These are phyloP conservation scores for Sisor rabdophorus DNA, from an alignment of 2,113 vertebrate genomes.

Conservation along the genomic window DNA sequence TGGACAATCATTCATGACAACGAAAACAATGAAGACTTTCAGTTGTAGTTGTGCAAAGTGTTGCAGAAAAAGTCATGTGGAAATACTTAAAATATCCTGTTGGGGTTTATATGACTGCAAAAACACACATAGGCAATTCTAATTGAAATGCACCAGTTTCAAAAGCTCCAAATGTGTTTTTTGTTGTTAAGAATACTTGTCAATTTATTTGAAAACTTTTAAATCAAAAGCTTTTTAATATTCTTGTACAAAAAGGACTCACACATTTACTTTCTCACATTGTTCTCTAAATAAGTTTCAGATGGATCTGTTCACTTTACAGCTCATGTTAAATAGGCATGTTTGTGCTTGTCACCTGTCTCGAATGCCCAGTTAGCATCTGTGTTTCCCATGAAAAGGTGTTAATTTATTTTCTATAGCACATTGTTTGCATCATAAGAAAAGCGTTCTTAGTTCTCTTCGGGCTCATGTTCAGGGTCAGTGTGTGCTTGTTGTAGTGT, in stretches of 20 bases:
- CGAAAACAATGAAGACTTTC: not conserved
- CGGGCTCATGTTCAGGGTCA: conserved; percentile 21
- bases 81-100: not conserved
- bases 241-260: not conserved
- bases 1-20: not conserved
- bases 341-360: conserved; percentile 9
- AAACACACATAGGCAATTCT: not conserved
- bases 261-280: not conserved
- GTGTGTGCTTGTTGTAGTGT: conserved; percentile 26
- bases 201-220: not conserved
- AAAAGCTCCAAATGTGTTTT: too few species aligned
- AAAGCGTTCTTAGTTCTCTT: conserved; percentile 4
- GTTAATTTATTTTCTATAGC: conserved; percentile 15
- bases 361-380: not conserved
- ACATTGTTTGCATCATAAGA: conserved; percentile 20
- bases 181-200: not conserved
- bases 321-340: not conserved
- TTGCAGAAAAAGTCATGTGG: not conserved
- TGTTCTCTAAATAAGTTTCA: not conserved
- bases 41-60: not conserved
- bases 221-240: not conserved
- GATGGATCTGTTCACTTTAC: not conserved
- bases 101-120: not conserved
- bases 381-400: not conserved
- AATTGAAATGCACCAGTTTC: not conserved